Percentiles rank a stretch among this genome's conserved stretches.
Evolutionary conservation across 1,140 invertebrate genomes (phyloP).

Genomic region (Hycleus phaleratus): DNA sequence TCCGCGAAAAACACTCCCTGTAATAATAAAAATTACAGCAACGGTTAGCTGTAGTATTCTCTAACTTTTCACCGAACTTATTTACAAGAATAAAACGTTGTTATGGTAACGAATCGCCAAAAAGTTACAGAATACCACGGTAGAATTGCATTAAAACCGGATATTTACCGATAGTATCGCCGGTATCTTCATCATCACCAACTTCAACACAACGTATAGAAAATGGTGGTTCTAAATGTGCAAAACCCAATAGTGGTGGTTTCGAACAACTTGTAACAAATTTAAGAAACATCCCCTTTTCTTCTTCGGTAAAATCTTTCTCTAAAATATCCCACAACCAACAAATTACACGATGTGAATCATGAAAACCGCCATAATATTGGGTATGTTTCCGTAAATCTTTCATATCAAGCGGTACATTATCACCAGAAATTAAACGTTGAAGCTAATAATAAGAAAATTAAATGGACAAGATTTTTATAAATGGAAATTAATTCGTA

Average conservation of each 20-base stretch:
- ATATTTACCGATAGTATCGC: constrained; percentile 78
- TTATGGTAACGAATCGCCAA: too few species aligned
- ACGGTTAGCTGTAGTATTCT: neutral
- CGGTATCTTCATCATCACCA: constrained; percentile 95
- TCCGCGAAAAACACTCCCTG: constrained; percentile 90
- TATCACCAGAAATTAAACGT: constrained; percentile 85
- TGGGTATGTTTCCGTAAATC: constrained; percentile 91
- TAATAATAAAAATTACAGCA: neutral
- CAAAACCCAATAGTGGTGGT: constrained; percentile 94
- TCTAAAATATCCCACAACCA: constrained; percentile 99
- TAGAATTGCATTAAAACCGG: neutral
- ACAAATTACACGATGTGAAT: constrained; percentile 92
- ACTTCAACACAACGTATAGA: constrained; percentile 99
- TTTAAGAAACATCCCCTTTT: constrained; percentile 92
- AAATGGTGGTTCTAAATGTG: constrained; percentile 95
- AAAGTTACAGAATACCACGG: too few species aligned
- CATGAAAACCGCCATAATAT: constrained; percentile 99
- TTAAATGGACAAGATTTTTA: too few species aligned
- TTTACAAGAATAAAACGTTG: too few species aligned
- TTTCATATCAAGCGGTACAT: constrained; percentile 79
- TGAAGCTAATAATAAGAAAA: constrained; percentile 55
- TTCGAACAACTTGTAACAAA: constrained; percentile 99
- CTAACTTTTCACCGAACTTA: too few species aligned
- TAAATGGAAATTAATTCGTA: neutral
- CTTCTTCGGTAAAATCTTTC: constrained; percentile 88